phyloP scores from a whole-genome alignment of 2,888 invertebrate species.

The Xiphydria camelus region DNA sequence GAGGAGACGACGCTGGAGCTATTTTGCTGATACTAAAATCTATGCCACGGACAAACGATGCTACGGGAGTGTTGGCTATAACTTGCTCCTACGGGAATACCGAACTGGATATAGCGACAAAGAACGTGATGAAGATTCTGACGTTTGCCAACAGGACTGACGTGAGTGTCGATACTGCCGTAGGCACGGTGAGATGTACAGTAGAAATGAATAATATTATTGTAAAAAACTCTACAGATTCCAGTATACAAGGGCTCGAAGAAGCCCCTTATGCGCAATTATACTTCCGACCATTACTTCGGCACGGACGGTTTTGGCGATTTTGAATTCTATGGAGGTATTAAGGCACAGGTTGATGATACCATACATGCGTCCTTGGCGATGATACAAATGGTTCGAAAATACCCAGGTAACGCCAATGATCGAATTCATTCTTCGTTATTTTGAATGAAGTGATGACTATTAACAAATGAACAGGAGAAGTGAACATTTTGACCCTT shows the following conservation, averaged over 20 bases:
- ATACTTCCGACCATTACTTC: slow-evolving; percentile 36
- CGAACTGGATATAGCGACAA: slow-evolving; percentile 56
- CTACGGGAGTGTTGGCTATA: slow-evolving; percentile 60
- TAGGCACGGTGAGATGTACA: background rate
- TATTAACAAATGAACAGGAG: slow-evolving; percentile 44
- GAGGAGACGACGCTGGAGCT: slow-evolving; percentile 59
- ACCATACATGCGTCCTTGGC: slow-evolving; percentile 56
- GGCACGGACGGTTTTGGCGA: slow-evolving; percentile 63
- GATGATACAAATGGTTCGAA: slow-evolving; percentile 51
- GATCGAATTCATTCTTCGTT: too few relatives aligned
- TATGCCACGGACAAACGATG: slow-evolving; percentile 24
- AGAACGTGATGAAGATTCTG: slow-evolving; percentile 60
- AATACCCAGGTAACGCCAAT: slow-evolving; percentile 44
- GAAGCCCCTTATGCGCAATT: slow-evolving; percentile 44
- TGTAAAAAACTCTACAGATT: slow-evolving; percentile 48
- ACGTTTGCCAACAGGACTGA: slow-evolving; percentile 49
- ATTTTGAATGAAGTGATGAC: too few relatives aligned
- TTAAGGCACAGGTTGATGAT: slow-evolving; percentile 42
- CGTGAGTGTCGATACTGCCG: slow-evolving; percentile 39
- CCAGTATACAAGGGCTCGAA: slow-evolving; percentile 58
- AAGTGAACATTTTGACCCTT: slow-evolving; percentile 52
- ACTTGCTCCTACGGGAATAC: slow-evolving; percentile 64
- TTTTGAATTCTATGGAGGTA: slow-evolving; percentile 49
- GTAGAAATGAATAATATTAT: background rate
- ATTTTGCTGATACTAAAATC: slow-evolving; percentile 51